These are phyloP conservation scores for Wiebesia pumilae DNA, from an alignment of 1,140 invertebrate species.

Conservation along the genomic window DNA sequence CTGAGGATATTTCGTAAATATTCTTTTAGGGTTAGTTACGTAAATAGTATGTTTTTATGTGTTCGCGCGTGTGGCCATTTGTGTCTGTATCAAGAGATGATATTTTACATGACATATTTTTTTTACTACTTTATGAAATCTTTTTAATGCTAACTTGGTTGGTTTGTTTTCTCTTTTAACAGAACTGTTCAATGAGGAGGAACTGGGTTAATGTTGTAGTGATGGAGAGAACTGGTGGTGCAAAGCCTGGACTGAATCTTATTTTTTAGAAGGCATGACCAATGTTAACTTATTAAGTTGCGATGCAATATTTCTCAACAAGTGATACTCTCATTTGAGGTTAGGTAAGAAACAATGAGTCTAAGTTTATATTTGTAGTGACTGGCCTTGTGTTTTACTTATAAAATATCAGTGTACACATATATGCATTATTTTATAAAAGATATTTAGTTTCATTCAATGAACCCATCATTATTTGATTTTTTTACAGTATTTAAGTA, in stretches of 20 bases:
- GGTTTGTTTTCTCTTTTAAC: not conserved
- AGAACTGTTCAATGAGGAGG: not conserved
- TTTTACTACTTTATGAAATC: not conserved
- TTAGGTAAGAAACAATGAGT: slow-evolving; percentile 47
- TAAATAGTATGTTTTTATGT: slow-evolving; percentile 6
- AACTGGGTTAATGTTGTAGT: not conserved
- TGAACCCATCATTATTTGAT: not conserved
- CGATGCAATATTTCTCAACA: slow-evolving; percentile 29
- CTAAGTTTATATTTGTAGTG: slow-evolving; percentile 9
- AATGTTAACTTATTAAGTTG: not conserved
- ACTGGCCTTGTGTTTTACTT: slow-evolving; percentile 18
- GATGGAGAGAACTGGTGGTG: not conserved
- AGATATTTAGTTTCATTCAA: not conserved
- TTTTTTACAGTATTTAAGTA: not conserved
- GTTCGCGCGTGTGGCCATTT: not conserved
- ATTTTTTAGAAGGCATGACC: not conserved
- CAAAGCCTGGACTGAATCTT: not conserved
- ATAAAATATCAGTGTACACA: not conserved
- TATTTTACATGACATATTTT: not conserved
- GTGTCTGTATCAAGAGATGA: not conserved
- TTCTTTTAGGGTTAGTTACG: slow-evolving; percentile 39
- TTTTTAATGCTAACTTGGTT: not conserved
- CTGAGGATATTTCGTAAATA: not conserved
- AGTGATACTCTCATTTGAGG: slow-evolving; percentile 38
- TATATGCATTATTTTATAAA: not conserved